These are phyloP conservation scores for Acanthurus tractus DNA, from an alignment of 2,797 vertebrate species.

Conservation along the genomic window DNA sequence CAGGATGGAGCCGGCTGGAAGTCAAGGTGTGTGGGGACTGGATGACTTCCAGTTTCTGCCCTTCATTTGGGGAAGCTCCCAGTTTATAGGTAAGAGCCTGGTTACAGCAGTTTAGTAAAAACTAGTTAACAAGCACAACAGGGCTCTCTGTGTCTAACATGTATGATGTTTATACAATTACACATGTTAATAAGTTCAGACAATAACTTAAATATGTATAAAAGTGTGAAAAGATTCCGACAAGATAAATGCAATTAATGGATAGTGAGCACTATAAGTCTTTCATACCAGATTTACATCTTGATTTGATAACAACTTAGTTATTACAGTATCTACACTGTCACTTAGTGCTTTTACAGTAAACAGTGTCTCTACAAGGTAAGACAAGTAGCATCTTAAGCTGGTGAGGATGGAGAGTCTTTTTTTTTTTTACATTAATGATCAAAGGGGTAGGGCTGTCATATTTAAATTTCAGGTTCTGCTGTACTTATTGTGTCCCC, in stretches of 20 bases:
- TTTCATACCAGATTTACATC: background rate
- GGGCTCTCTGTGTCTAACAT: background rate
- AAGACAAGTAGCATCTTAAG: background rate
- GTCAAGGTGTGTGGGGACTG: constrained; percentile 98
- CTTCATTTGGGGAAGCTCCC: constrained; percentile 97
- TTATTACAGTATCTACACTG: background rate
- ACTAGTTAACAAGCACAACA: background rate
- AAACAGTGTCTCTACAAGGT: background rate
- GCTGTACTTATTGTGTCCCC: no score
- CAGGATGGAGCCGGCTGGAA: constrained; percentile 98
- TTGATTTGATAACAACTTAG: background rate
- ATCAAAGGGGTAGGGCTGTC: background rate
- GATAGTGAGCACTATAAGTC: background rate
- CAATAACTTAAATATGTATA: background rate
- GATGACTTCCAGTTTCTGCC: constrained; percentile 98
- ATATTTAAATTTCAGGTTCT: no score
- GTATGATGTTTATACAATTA: background rate
- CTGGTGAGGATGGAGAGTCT: no score
- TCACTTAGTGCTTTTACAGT: background rate
- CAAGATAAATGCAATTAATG: background rate
- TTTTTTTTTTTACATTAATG: background rate
- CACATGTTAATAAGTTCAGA: background rate
- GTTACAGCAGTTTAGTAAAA: background rate
- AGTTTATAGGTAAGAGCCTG: constrained; percentile 91
- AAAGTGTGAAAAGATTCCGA: background rate